A percentile compares a stretch with the other conserved stretches of the same genome.
Conservation (phyloP, 2,888 invertebrate species). For the Amblyjoppa proteus region DNA sequence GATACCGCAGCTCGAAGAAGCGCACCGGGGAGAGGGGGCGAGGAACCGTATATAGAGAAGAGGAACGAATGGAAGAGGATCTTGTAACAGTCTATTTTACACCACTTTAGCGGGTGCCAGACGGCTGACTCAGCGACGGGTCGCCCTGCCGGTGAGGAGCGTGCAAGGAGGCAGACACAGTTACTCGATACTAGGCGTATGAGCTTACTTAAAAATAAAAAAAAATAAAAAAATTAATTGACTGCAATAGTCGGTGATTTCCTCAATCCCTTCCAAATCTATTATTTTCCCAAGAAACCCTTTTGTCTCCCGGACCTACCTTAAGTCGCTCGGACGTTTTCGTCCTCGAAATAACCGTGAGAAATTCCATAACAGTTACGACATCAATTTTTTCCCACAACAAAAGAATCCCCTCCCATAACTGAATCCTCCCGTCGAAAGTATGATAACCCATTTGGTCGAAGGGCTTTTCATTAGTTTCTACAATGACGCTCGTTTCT, state of each 20-base stretch:
- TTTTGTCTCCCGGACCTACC: background rate
- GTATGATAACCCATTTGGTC: too few species aligned
- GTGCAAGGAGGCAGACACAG: background rate
- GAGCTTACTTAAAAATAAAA: background rate
- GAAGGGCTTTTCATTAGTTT: background rate
- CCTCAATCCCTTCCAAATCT: slow-evolving; percentile 18
- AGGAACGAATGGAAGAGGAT: slow-evolving; percentile 16
- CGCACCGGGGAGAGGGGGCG: background rate
- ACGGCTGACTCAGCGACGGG: slow-evolving; percentile 32
- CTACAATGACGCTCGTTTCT: background rate
- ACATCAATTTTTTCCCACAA: too few species aligned
- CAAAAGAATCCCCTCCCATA: too few species aligned
- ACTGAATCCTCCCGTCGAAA: background rate
- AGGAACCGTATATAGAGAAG: slow-evolving; percentile 9
- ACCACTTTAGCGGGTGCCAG: slow-evolving; percentile 21
- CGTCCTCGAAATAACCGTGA: too few species aligned
- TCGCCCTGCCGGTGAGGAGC: background rate
- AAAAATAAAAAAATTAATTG: too few species aligned
- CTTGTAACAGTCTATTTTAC: slow-evolving; percentile 37
- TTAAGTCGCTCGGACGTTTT: too few species aligned
- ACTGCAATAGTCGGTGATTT: background rate
- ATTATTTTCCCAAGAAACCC: slow-evolving; percentile 15
- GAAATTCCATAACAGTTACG: too few species aligned
- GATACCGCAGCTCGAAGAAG: slow-evolving; percentile 9
- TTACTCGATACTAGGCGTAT: slow-evolving; percentile 17